Conservation (phyloP, 2,888 invertebrate species). For the Antheraea yamamai region DNA sequence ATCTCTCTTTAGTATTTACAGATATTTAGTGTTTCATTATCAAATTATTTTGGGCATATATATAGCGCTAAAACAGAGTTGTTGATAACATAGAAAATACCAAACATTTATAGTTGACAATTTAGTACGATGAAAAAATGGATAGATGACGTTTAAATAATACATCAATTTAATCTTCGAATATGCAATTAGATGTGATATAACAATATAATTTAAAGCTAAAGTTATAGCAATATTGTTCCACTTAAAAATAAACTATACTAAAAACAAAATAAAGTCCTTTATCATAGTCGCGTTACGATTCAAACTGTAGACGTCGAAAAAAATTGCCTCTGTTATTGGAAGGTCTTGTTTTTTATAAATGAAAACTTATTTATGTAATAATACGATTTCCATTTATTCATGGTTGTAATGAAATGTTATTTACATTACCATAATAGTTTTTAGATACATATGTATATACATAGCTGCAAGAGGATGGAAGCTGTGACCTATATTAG, state of each 20-base stretch:
- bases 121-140: too few species aligned
- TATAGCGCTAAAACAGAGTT: too few species aligned
- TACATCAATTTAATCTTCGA: too few species aligned
- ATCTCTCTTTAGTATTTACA: too few species aligned
- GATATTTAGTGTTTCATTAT: too few species aligned
- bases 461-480: constrained; percentile 6
- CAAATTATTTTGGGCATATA: too few species aligned
- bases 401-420: background rate
- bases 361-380: background rate
- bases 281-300: background rate
- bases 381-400: background rate
- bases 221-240: background rate
- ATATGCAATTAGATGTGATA: too few species aligned
- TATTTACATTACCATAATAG: background rate
- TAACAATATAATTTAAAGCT: background rate
- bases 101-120: too few species aligned
- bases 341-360: background rate
- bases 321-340: background rate
- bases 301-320: background rate
- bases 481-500: constrained; percentile 21
- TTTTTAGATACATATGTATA: constrained; percentile 1
- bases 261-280: background rate
- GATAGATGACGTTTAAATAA: too few species aligned
- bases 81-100: too few species aligned
- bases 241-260: background rate